Percentiles rank a stretch among this genome's conserved stretches.
Conservation (phyloP, 1,140 invertebrate species). For the Ceratosolen fusciceps region DNA sequence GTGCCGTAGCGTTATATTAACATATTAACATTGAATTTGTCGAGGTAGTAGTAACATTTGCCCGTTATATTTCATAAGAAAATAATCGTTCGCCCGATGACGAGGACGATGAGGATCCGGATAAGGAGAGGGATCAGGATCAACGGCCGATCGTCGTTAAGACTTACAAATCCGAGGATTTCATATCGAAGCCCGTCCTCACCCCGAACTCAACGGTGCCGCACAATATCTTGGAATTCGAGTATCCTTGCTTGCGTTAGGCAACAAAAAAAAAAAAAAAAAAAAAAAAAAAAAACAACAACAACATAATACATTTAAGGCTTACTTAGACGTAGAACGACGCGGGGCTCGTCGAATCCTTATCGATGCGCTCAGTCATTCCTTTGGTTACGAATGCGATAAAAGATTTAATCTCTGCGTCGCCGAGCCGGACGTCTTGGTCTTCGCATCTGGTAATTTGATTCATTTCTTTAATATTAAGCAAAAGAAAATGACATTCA, state of each 20-base stretch:
- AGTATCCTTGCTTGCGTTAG: constrained; percentile 63
- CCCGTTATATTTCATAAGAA: too few species aligned
- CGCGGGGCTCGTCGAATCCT: background rate
- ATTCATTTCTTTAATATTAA: constrained; percentile 82
- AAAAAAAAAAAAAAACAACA: too few species aligned
- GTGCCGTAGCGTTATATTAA: too few species aligned
- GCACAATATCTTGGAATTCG: constrained; percentile 61
- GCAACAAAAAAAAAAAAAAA: background rate
- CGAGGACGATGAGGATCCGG: background rate
- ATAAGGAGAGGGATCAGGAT: background rate
- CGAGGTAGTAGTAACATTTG: too few species aligned
- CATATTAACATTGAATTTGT: too few species aligned
- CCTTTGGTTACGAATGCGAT: constrained; percentile 89
- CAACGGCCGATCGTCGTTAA: background rate
- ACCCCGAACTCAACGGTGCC: constrained; percentile 57
- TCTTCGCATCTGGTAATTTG: constrained; percentile 86
- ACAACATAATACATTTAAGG: too few species aligned
- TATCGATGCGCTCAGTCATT: constrained; percentile 74
- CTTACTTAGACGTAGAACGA: too few species aligned
- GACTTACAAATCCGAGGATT: constrained; percentile 51
- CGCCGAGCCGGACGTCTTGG: constrained; percentile 79
- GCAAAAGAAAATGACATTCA: constrained; percentile 77
- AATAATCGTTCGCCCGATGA: too few species aligned
- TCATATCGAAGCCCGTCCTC: constrained; percentile 51
- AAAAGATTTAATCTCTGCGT: constrained; percentile 85